These are phyloP conservation scores for Gallinago nigripennis DNA, from an alignment of 2,797 vertebrate genomes.

Conservation along the genomic window DNA sequence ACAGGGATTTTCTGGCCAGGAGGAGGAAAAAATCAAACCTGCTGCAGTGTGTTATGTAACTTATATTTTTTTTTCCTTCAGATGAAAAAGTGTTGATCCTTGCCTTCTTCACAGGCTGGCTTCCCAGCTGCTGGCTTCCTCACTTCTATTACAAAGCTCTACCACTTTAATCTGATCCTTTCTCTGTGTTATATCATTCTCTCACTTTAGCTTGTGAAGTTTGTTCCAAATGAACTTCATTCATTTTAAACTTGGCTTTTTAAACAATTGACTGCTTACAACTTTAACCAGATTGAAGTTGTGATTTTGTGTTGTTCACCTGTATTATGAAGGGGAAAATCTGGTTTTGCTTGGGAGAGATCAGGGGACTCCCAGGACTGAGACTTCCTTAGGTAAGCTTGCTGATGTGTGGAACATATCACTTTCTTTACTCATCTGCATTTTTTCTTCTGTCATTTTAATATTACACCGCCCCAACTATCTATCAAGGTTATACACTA, in stretches of 20 bases:
- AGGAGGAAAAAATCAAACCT: not conserved
- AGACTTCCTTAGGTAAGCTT: slow-evolving; percentile 12
- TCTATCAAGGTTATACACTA: not conserved
- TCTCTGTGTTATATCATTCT: slow-evolving; percentile 36
- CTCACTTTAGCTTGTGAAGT: slow-evolving; percentile 23
- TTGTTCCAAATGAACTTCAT: slow-evolving; percentile 18
- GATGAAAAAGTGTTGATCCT: slow-evolving; percentile 14
- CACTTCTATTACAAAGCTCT: slow-evolving; percentile 47
- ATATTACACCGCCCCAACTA: not conserved
- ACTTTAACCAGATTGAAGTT: slow-evolving; percentile 21
- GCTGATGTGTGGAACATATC: not conserved
- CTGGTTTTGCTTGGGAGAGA: slow-evolving; percentile 22
- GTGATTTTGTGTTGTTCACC: slow-evolving; percentile 42
- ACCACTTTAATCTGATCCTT: slow-evolving; percentile 53
- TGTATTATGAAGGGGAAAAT: not conserved
- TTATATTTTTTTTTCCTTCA: not conserved
- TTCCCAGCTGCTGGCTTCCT: slow-evolving; percentile 47
- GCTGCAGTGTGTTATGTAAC: not conserved
- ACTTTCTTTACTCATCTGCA: not conserved
- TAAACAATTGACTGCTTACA: slow-evolving; percentile 40
- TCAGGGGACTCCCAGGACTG: slow-evolving; percentile 9
- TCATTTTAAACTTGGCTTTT: slow-evolving; percentile 20
- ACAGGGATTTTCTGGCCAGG: not conserved
- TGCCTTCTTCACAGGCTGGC: slow-evolving; percentile 21
- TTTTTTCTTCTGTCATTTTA: slow-evolving; percentile 4